A percentile compares a stretch with the other conserved stretches of the same genome.
Conservation (phyloP, 2,113 vertebrate species). For the Pyrgilauda ruficollis region DNA sequence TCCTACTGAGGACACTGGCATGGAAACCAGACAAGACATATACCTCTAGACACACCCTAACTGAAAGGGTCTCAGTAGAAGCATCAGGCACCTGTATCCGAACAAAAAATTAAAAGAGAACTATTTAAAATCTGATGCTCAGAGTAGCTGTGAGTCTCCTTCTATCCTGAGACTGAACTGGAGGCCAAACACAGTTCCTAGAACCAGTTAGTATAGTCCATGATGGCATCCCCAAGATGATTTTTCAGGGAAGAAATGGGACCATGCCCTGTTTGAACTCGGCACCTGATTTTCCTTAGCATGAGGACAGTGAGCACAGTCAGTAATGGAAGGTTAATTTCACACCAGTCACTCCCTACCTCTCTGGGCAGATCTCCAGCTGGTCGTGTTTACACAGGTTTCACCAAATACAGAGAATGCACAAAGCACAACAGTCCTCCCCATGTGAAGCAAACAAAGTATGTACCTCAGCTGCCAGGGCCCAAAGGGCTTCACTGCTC, state of each 20-base stretch:
- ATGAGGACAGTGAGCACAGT: not conserved
- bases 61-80: not conserved
- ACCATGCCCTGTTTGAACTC: not conserved
- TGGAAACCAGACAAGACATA: not conserved
- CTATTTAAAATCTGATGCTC: not conserved
- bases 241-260: not conserved
- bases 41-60: not conserved
- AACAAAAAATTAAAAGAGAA: not conserved
- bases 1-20: not conserved
- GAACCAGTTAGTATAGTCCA: not conserved
- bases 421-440: rapidly evolving
- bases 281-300: not conserved
- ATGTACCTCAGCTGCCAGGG: not conserved
- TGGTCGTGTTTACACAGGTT: not conserved
- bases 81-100: not conserved
- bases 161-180: not conserved
- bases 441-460: not conserved
- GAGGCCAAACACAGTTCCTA: not conserved
- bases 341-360: not conserved
- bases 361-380: not conserved
- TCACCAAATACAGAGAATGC: not conserved
- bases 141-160: not conserved
- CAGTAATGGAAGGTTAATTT: not conserved
- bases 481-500: not conserved
- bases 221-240: not conserved